These are phyloP conservation scores for Hycleus cichorii DNA, from an alignment of 1,140 invertebrate species.

Conservation along the genomic window DNA sequence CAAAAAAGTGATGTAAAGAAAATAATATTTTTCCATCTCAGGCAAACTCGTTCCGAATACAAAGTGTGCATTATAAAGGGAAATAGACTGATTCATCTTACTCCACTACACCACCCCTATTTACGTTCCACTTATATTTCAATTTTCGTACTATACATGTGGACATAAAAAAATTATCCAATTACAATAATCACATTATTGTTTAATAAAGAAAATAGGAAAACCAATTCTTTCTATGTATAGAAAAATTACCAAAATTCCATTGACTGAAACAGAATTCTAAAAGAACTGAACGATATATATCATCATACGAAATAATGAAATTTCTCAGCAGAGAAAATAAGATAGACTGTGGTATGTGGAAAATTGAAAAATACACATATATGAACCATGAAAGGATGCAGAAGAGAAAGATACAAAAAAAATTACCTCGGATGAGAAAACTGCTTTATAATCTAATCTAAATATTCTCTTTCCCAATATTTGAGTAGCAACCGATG, in stretches of 20 bases:
- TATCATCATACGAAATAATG: conserved; percentile 37
- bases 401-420: conserved; percentile 17
- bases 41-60: conserved; percentile 35
- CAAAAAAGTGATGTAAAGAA: conserved; percentile 35
- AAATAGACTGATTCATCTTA: conserved; percentile 30
- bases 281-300: conserved; percentile 27
- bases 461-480: too few species aligned
- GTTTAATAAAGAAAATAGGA: too few species aligned
- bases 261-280: not conserved
- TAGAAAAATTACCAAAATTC: not conserved
- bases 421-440: conserved; percentile 17
- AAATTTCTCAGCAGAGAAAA: conserved; percentile 33
- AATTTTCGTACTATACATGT: conserved; percentile 36
- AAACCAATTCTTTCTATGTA: too few species aligned
- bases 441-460: not conserved
- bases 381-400: conserved; percentile 19
- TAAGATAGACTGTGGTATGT: conserved; percentile 38
- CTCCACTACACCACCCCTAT: conserved; percentile 20
- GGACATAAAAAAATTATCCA: too few species aligned
- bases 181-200: too few species aligned
- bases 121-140: conserved; percentile 36
- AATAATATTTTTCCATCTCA: conserved; percentile 40
- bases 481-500: too few species aligned
- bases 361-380: conserved; percentile 35
- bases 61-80: conserved; percentile 37